phyloP scores from a whole-genome alignment of 2,113 vertebrate genomes.

The Boleophthalmus pectinirostris region DNA sequence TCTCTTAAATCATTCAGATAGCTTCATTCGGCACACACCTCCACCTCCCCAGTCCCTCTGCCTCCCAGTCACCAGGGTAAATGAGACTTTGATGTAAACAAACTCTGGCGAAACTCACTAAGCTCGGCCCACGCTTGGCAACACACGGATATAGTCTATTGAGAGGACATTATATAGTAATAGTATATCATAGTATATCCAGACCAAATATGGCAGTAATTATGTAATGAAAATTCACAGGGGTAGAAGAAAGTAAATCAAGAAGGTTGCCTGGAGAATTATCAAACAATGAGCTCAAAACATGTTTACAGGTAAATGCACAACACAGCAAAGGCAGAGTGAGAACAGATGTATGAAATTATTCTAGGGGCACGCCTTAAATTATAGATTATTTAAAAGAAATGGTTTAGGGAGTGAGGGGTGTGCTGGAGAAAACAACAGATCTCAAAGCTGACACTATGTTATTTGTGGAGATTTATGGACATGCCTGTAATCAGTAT shows the following conservation, averaged over 20 bases:
- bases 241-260: constrained; percentile 31
- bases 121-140: constrained; percentile 9
- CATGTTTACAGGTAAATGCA: constrained; percentile 49
- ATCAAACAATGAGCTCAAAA: constrained; percentile 33
- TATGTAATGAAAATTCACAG: constrained; percentile 42
- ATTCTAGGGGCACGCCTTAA: constrained; percentile 26
- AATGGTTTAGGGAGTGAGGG: too few species aligned
- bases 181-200: not conserved
- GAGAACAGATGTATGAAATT: constrained; percentile 38
- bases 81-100: constrained; percentile 50
- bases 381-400: constrained; percentile 11
- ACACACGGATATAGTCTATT: constrained; percentile 22
- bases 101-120: constrained; percentile 25
- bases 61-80: constrained; percentile 27
- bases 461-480: constrained; percentile 32
- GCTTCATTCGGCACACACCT: constrained; percentile 30
- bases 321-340: constrained; percentile 30
- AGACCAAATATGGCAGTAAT: constrained; percentile 36
- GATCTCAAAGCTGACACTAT: constrained; percentile 40
- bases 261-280: constrained; percentile 33
- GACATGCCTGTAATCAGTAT: not conserved
- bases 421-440: not conserved
- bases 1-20: constrained; percentile 55
- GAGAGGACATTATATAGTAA: constrained; percentile 1
- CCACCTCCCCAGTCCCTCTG: constrained; percentile 23